Conservation (phyloP, 2,113 vertebrate species). For the Capreolus pygargus region DNA sequence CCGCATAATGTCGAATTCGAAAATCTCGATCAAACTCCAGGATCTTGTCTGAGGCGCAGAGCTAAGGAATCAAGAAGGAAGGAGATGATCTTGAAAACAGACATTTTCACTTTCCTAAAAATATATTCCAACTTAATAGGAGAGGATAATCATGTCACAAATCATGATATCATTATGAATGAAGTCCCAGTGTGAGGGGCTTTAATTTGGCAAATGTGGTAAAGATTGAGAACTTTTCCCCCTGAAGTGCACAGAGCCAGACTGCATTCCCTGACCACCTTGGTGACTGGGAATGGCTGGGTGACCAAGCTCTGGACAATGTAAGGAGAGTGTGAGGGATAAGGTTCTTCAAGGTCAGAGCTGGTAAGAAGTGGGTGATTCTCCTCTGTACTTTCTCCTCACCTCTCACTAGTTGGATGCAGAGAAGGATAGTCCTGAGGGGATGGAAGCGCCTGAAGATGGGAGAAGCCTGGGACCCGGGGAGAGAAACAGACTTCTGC, state of each 20-base stretch:
- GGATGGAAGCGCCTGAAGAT: background rate
- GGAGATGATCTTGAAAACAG: slow-evolving; percentile 32
- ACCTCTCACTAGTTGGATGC: background rate
- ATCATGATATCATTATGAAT: background rate
- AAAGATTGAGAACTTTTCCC: background rate
- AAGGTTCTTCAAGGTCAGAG: background rate
- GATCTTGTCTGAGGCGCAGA: slow-evolving; percentile 92
- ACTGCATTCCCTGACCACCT: background rate
- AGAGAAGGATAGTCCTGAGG: background rate
- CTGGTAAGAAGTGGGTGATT: background rate
- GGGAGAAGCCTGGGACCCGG: background rate
- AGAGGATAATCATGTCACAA: background rate
- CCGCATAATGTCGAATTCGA: slow-evolving; percentile 94
- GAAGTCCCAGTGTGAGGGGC: background rate
- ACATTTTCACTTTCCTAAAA: background rate
- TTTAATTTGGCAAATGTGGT: background rate
- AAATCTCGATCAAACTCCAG: slow-evolving; percentile 97
- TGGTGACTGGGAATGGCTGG: background rate
- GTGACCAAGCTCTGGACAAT: background rate
- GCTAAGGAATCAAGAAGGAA: slow-evolving; percentile 80
- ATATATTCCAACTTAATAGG: background rate
- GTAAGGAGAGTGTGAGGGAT: background rate
- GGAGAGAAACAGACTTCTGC: background rate
- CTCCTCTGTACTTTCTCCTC: background rate
- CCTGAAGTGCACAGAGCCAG: background rate